Evolutionary conservation across 2,797 vertebrate species (phyloP).

Genomic region (Myiothlypis chrysogaster): DNA sequence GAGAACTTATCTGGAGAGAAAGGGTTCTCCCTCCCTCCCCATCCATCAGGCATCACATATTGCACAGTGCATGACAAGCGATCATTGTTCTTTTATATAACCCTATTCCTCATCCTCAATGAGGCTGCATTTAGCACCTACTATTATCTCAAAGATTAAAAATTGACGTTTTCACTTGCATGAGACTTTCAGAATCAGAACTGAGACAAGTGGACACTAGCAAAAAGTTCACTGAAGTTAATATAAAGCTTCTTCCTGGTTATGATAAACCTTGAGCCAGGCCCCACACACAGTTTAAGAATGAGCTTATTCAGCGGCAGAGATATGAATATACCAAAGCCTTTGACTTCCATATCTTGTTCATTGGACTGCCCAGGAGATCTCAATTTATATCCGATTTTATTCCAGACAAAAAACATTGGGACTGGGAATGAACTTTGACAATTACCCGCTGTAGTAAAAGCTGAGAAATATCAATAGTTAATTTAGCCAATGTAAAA

Average conservation of each 20-base stretch:
- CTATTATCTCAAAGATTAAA: background rate
- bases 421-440: background rate
- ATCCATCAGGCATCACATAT: rapidly evolving
- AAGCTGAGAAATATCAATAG: background rate
- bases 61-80: rapidly evolving
- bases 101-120: background rate
- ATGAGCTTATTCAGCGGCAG: background rate
- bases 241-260: background rate
- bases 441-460: background rate
- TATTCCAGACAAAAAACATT: background rate
- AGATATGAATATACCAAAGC: background rate
- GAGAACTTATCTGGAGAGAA: background rate
- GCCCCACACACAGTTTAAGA: background rate
- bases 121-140: background rate
- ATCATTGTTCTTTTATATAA: background rate
- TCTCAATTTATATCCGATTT: background rate
- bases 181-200: background rate
- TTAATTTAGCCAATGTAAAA: background rate
- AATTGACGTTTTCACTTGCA: background rate
- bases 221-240: background rate
- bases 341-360: background rate
- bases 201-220: background rate
- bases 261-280: background rate
- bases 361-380: background rate
- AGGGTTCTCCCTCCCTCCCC: background rate